Evolutionary conservation across 2,113 vertebrate genomes (phyloP).

Genomic region (Hepsetus odoe): DNA sequence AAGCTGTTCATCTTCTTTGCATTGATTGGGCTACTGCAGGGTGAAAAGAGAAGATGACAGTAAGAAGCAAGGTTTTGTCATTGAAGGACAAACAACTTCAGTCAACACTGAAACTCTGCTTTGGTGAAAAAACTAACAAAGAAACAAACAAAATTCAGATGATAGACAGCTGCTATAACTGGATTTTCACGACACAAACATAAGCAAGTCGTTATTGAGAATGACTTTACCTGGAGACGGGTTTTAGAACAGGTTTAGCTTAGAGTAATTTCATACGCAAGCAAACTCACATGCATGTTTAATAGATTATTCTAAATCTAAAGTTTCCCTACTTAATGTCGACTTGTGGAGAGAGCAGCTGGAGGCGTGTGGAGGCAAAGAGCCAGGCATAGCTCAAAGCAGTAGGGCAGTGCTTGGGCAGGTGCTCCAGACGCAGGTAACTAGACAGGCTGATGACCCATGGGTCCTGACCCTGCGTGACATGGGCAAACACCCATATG

Average conservation of each 20-base stretch:
- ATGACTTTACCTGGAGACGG: too few species aligned
- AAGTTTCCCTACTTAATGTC: constrained; percentile 93
- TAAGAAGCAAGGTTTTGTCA: neutral
- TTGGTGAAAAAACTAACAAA: too few species aligned
- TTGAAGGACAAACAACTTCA: neutral
- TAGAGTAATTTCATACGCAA: neutral
- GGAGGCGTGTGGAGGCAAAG: constrained; percentile 94
- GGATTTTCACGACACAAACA: too few species aligned
- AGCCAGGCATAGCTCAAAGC: constrained; percentile 97
- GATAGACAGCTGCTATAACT: too few species aligned
- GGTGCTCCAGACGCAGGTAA: constrained; percentile 94
- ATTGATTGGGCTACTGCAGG: constrained; percentile 93
- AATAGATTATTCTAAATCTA: neutral
- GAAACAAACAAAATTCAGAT: too few species aligned
- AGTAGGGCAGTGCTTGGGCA: constrained; percentile 94
- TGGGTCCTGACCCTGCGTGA: constrained; percentile 96
- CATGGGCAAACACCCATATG: constrained; percentile 99
- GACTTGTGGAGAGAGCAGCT: constrained; percentile 94
- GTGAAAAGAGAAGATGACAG: constrained; percentile 21
- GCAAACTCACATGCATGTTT: neutral
- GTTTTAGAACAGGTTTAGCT: too few species aligned
- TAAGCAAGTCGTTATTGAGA: too few species aligned
- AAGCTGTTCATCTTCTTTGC: constrained; percentile 95
- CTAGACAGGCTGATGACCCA: constrained; percentile 99
- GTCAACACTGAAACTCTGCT: neutral